Base-by-base conservation (phyloP, 2,113 vertebrate species). In the Spermophilus dauricus region DNA sequence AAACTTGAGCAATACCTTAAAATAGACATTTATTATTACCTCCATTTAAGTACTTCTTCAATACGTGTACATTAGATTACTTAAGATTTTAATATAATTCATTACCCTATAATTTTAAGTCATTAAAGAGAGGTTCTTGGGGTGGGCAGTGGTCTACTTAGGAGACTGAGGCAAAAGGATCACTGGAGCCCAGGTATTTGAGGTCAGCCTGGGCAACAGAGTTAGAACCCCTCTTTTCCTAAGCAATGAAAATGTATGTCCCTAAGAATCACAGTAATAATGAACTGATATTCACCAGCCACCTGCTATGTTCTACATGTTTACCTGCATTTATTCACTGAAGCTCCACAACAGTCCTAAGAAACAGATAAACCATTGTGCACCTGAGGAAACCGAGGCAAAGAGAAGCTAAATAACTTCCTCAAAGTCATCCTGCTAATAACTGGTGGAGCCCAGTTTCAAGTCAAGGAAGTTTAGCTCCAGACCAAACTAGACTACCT, bases 51-150 rank as follows among this genome's bases (percentile, higher is more conserved):
- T 34, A 75, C 26, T 85, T 85, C n/a, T 73, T 91, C 14, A 97
- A 70, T 84, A 85, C 89, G 72, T 28, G 26, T 53, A 78, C 16
- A 70, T 53, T 69, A 53, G 28, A 8, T 58, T 72, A 81, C 51
- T 82, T 87, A 73, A 80, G 70, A 87, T 90, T 39, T 93, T 51
- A 93, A 88, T n/a, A 58, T 2, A 83, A 80, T n/a, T 61, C 58
- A 85, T 72, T 63, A 75, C 30, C 37, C 65, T 88, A 16, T 65
- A 84, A 87, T 26, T 39, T 63, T 72, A 93, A 82, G 5, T 65
- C 17, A 65, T 67, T 69, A 45, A 51, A 86, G 92, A 76, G 28
- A 45, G 67, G 32, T 69, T 69, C 67, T 69, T 69, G 12, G 67
- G 67, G 32, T 34, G 12, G 67, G 30, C 4, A 69, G 67, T 69